Percentiles rank a stretch among this genome's conserved stretches.
Conservation (phyloP, 2,113 vertebrate genomes). For the Enhydra lutris region DNA sequence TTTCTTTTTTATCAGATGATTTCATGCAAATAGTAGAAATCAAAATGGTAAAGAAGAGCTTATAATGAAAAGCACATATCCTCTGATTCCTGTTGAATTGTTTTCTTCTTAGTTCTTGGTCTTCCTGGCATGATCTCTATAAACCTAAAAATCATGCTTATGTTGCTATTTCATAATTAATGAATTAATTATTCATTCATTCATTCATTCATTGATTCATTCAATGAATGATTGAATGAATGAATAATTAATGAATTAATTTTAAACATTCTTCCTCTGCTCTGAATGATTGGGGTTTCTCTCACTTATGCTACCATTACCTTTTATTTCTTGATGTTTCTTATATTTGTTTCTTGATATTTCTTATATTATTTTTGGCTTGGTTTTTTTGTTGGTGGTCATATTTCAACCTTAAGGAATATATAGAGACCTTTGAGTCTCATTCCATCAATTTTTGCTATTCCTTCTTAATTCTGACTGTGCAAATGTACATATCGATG, state of each 20-base stretch:
- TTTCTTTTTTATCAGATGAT: not conserved
- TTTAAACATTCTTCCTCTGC: not conserved
- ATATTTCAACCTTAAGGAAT: not conserved
- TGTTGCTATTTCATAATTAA: not conserved
- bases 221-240: too few species aligned
- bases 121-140: not conserved
- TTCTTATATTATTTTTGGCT: not conserved
- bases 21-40: not conserved
- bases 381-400: not conserved
- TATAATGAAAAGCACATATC: not conserved
- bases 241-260: not conserved
- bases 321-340: not conserved
- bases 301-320: not conserved
- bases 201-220: too few species aligned
- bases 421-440: not conserved
- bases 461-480: not conserved
- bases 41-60: not conserved
- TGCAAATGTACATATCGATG: accelerated
- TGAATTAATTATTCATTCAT: not conserved
- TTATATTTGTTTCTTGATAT: not conserved
- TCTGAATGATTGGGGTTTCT: not conserved
- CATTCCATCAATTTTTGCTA: accelerated
- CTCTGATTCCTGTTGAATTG: not conserved
- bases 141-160: not conserved
- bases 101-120: not conserved